A percentile compares a stretch with the other conserved stretches of the same genome.
Evolutionary conservation across 2,113 vertebrate genomes (phyloP).

Genomic region (Melanerpes aurifrons): DNA sequence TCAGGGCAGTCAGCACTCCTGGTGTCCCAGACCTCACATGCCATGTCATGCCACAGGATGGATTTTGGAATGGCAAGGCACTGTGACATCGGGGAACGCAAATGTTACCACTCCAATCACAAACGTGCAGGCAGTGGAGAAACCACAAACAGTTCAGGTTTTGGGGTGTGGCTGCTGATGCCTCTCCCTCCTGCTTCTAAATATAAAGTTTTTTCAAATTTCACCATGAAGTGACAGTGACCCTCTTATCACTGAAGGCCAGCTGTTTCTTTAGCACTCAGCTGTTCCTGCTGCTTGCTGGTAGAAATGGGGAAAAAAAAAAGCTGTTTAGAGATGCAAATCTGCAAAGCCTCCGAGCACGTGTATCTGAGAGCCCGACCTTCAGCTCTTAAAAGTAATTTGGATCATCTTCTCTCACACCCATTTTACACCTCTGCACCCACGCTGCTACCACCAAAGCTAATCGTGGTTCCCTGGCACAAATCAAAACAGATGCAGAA

Average conservation of each 20-base stretch:
- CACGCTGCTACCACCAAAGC: not conserved
- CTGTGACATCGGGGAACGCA: not conserved
- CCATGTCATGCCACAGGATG: not conserved
- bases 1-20: not conserved
- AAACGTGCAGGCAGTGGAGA: not conserved
- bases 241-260: constrained; percentile 54
- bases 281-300: constrained; percentile 39
- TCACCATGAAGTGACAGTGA: constrained; percentile 19
- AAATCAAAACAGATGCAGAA: not conserved
- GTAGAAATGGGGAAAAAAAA: constrained; percentile 26
- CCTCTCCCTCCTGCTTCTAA: constrained; percentile 48
- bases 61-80: not conserved
- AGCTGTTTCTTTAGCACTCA: constrained; percentile 52
- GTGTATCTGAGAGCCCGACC: not conserved
- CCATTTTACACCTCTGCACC: not conserved
- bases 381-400: constrained; percentile 24
- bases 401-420: not conserved
- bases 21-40: not conserved
- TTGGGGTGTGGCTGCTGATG: constrained; percentile 26
- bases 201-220: constrained; percentile 43
- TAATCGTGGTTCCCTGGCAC: not conserved
- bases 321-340: constrained; percentile 45
- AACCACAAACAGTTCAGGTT: not conserved
- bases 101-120: not conserved
- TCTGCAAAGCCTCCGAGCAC: constrained; percentile 25